Evolutionary conservation across 2,888 invertebrate genomes (phyloP).

Genomic region (Drosophila limbata): DNA sequence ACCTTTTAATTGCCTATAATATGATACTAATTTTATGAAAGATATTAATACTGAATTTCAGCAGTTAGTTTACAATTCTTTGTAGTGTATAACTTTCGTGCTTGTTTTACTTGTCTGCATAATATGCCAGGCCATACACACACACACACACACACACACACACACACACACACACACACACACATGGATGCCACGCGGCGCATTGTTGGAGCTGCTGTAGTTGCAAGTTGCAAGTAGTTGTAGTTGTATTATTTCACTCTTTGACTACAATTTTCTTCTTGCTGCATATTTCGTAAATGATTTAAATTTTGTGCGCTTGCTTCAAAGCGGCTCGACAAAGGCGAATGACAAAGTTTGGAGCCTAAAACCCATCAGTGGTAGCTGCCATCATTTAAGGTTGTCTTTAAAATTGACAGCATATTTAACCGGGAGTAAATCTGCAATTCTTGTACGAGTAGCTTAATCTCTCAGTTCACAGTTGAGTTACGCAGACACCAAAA

Average conservation of each 20-base stretch:
- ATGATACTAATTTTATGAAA: background rate
- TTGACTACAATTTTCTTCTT: slow-evolving; percentile 65
- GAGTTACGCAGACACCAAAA: background rate
- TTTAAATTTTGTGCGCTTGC: slow-evolving; percentile 57
- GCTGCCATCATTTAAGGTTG: slow-evolving; percentile 15
- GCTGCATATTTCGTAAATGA: slow-evolving; percentile 71
- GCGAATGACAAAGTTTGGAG: slow-evolving; percentile 15
- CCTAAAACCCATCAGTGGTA: slow-evolving; percentile 8
- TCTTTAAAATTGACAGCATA: slow-evolving; percentile 20
- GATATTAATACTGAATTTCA: background rate
- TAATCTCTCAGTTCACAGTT: background rate
- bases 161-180: slow-evolving; percentile 18
- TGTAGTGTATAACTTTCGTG: slow-evolving; percentile 10
- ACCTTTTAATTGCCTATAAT: too few relatives aligned
- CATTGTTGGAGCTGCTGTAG: slow-evolving; percentile 40
- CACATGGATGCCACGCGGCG: slow-evolving; percentile 14
- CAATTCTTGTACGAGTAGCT: background rate
- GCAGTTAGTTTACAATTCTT: background rate
- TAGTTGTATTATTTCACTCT: slow-evolving; percentile 63
- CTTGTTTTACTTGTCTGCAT: slow-evolving; percentile 28
- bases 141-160: slow-evolving; percentile 14
- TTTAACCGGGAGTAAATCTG: background rate
- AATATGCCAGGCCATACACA: slow-evolving; percentile 27
- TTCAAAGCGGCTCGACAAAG: slow-evolving; percentile 2
- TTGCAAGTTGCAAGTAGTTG: slow-evolving; percentile 28